A percentile compares a stretch with the other conserved stretches of the same genome.
phyloP scores from a whole-genome alignment of 2,888 invertebrate species.

The Cheiracanthium punctorium region DNA sequence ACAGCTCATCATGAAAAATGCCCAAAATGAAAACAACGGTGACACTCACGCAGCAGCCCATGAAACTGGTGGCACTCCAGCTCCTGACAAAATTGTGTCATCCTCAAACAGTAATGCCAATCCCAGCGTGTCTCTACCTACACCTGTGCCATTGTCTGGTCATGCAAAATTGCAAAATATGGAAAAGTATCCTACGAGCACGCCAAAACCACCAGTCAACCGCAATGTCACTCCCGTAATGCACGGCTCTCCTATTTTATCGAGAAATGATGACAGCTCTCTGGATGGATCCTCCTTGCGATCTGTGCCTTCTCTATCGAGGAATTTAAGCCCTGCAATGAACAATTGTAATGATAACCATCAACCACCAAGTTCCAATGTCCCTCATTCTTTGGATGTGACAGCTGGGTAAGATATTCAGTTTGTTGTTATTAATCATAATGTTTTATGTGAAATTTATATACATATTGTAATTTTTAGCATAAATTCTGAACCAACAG shows the following conservation, averaged over 20 bases:
- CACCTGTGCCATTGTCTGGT: slow-evolving; percentile 27
- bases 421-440: too few relatives aligned
- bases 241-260: slow-evolving; percentile 61
- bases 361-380: slow-evolving; percentile 18
- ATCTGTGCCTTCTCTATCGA: slow-evolving; percentile 38
- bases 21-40: slow-evolving; percentile 1
- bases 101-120: not conserved
- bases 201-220: slow-evolving; percentile 54
- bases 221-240: slow-evolving; percentile 44
- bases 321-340: slow-evolving; percentile 28
- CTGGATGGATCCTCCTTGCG: slow-evolving; percentile 49
- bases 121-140: slow-evolving; percentile 15
- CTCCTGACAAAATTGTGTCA: slow-evolving; percentile 2
- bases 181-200: slow-evolving; percentile 69
- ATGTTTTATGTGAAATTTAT: too few relatives aligned
- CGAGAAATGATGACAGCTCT: slow-evolving; percentile 54
- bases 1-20: slow-evolving; percentile 34
- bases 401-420: slow-evolving; percentile 46
- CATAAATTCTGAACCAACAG: too few relatives aligned
- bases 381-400: slow-evolving; percentile 29
- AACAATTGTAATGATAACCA: slow-evolving; percentile 36
- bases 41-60: slow-evolving; percentile 17
- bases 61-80: not conserved
- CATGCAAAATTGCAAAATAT: slow-evolving; percentile 56
- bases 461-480: too few relatives aligned